These are phyloP conservation scores for Ditylenchus weischeri DNA, from an alignment of 2,888 invertebrate genomes.

Conservation along the genomic window DNA sequence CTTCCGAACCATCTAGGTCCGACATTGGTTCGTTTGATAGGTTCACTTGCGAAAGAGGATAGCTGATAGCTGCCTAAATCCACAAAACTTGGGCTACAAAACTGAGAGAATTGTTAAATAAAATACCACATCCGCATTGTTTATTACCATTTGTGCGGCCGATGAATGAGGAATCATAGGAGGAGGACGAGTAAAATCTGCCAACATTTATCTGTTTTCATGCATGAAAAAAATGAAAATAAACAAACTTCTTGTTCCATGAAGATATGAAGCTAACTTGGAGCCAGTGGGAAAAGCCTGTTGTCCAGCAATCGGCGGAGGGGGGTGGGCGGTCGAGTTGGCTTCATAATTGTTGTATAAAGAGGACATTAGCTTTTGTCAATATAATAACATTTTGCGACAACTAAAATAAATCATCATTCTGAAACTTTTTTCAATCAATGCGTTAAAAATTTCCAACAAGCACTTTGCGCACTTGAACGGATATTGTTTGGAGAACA, in stretches of 20 bases:
- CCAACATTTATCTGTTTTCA: background rate
- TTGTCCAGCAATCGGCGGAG: too few relatives aligned
- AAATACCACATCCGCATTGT: background rate
- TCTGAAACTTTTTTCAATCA: too few relatives aligned
- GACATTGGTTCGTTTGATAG: slow-evolving; percentile 1
- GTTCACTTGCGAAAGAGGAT: slow-evolving; percentile 8
- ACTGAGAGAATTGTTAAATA: background rate
- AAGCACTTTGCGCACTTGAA: too few relatives aligned
- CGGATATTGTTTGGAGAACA: too few relatives aligned
- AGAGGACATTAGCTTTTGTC: too few relatives aligned
- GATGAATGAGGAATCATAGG: slow-evolving; percentile 1
- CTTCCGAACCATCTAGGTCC: background rate
- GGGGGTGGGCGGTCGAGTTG: too few relatives aligned
- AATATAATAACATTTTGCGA: too few relatives aligned
- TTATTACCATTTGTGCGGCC: background rate
- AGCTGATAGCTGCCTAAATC: slow-evolving; percentile 4
- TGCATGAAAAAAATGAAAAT: background rate
- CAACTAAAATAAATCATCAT: too few relatives aligned
- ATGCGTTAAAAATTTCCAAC: too few relatives aligned
- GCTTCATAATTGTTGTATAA: too few relatives aligned
- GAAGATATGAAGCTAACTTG: slow-evolving; percentile 23
- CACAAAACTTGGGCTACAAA: background rate
- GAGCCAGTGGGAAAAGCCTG: slow-evolving; percentile 21
- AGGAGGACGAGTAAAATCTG: slow-evolving; percentile 8
- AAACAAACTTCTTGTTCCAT: slow-evolving; percentile 11